Base-by-base conservation (phyloP, 2,888 invertebrate species). In the Limnephilus auricula region DNA sequence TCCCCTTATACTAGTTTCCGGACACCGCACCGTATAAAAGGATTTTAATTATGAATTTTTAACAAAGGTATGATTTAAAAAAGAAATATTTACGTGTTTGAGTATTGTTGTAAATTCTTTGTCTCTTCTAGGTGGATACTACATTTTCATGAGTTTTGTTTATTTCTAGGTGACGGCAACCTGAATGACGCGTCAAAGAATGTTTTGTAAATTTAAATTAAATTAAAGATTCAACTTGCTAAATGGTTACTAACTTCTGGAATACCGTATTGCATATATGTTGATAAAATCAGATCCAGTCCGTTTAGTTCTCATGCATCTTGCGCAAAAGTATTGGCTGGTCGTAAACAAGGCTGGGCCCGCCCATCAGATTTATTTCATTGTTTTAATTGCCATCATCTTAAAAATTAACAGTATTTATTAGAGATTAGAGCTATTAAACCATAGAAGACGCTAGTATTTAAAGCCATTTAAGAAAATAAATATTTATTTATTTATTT, bases 341-440 rank as follows among this genome's bases (percentile, higher is more conserved):
- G 45, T 86, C 86, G 80, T 86, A 90, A 87, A 90, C 37, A 87
- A 86, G 86, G 90, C n/a, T 78, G 50, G 86, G 79, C 87, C 90
- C 80, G 79, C 45, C 80, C 40, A 82, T 78, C 45, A 90, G 37
- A 86, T 87, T 79, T 87, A 79, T 90, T 90, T 90, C 80, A 90
- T 90, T 90, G 90, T 90, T 90, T 90, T 90, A 78, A 88, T 88
- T 88, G n/a, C 87, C 85, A 13, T 34, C 87, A 65, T 88, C 87
- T 86, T 65, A 65, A 65, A 65, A 65, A 65, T 65, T 65, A 65
- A 65, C 65, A 65, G n/a, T 9, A 65, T 65, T 80, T 32, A 80
- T 32, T 32, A 80, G 32, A 65, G 65, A 50, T n/a, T n/a, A n/a
- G 65, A 65, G 65, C 65, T 65, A 65, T 65, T 65, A 65, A 65